Evolutionary conservation across 2,113 vertebrate genomes (phyloP), one percentile per base, ranked within the genome.

Genomic region (Hirundichthys speculiger): DNA sequence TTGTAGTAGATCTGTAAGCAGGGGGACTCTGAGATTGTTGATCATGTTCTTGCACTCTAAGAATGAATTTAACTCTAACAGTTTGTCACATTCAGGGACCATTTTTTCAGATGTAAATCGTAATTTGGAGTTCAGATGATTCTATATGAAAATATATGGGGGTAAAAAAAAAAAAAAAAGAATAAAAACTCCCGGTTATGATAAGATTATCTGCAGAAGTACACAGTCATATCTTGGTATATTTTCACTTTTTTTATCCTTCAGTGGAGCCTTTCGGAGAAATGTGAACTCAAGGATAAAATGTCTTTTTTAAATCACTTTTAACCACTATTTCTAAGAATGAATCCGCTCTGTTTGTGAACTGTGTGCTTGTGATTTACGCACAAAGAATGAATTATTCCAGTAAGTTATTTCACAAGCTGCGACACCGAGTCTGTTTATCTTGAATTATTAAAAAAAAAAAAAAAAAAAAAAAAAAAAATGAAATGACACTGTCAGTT

Each of bases 31-130:
- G 22, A 73, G 79, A 80, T 86, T 80, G 55, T 83, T 53, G 42
- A 47, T 69, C 18, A 22, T 76, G 53, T 19, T 79, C 13, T 72
- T 73, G 64, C 74, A 76, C 79, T 71, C 72, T 69, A 10, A 56
- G 41, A 55, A 40, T 42, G 27, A 62, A 63, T 79, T 64, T 64
- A 64, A 73, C 71, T 61, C 65, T 53, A 61, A 57, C 77, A 66
- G 34, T 60, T 73, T 55, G 63, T 83, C 75, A 84, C 78, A 70
- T 80, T 85, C 74, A 86, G 76, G 85, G 80, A 82, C 57, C 53
- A 25, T 69, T 61, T 45, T 58, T 41, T 14, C n/a, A 60, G 9
- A 6, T n/a, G 62, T 40, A 25, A 50, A 24, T 50, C 18, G 47
- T 27, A 60, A 21, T 59, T 58, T 8, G 16, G 25, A 69, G 19